Conservation (phyloP, 2,888 invertebrate species). For the Philopedon plagiatum region DNA sequence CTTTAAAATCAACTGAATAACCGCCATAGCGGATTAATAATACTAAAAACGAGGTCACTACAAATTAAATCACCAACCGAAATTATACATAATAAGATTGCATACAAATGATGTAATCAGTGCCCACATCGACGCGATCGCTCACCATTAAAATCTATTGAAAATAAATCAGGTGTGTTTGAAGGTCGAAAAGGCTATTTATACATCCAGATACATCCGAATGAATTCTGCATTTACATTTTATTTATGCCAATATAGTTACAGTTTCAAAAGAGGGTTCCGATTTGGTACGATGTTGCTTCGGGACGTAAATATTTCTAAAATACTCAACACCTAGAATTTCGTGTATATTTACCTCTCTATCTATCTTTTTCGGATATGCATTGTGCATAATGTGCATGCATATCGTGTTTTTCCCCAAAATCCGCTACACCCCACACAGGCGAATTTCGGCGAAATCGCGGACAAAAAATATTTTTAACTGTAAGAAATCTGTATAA, state of each 20-base stretch:
- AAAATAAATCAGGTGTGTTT: constrained; percentile 18
- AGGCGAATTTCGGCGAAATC: too few relatives aligned
- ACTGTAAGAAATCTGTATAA: too few relatives aligned
- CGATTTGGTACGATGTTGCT: too few relatives aligned
- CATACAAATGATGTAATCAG: constrained; percentile 17
- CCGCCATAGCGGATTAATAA: neutral
- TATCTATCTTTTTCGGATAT: too few relatives aligned
- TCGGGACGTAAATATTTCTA: too few relatives aligned
- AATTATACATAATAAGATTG: constrained; percentile 6
- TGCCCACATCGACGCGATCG: constrained; percentile 11
- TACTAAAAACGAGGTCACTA: neutral
- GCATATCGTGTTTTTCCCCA: too few relatives aligned
- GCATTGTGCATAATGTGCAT: too few relatives aligned
- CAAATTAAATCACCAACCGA: neutral
- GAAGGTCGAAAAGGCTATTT: neutral
- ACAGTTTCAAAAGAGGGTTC: too few relatives aligned
- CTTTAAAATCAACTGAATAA: too few relatives aligned
- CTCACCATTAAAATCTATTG: constrained; percentile 4
- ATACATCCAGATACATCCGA: neutral
- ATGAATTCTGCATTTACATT: neutral
- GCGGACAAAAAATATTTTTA: too few relatives aligned
- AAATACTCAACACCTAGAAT: neutral
- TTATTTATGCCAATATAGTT: too few relatives aligned
- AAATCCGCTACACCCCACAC: too few relatives aligned
- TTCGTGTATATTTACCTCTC: neutral